Conservation (phyloP, 1,140 invertebrate species). For the Steinernema khuongi region DNA sequence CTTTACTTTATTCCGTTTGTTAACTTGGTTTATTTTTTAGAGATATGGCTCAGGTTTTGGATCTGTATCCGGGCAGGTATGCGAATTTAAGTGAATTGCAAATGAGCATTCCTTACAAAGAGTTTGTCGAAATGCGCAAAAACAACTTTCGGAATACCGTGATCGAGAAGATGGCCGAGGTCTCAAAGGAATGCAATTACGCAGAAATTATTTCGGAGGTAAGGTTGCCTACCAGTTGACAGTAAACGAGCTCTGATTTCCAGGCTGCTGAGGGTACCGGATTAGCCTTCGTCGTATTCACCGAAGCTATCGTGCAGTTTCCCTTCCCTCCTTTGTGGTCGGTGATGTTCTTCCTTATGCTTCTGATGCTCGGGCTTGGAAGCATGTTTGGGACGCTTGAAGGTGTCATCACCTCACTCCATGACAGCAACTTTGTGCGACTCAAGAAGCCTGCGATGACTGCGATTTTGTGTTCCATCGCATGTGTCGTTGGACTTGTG, state of each 20-base stretch:
- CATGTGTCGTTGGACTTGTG: constrained; percentile 76
- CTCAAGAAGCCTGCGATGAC: constrained; percentile 80
- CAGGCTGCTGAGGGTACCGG: constrained; percentile 85
- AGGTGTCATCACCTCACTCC: constrained; percentile 84
- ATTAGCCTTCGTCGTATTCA: constrained; percentile 82
- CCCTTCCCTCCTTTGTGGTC: constrained; percentile 85
- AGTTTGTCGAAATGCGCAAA: constrained; percentile 42
- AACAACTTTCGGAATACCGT: constrained; percentile 38
- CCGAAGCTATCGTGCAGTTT: constrained; percentile 80
- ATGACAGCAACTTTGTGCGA: constrained; percentile 80
- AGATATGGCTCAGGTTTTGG: constrained; percentile 46
- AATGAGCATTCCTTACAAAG: constrained; percentile 42
- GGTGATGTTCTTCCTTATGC: constrained; percentile 84
- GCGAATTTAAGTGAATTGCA: constrained; percentile 43
- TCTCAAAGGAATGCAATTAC: constrained; percentile 45
- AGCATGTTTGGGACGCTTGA: constrained; percentile 79
- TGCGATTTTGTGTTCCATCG: constrained; percentile 73
- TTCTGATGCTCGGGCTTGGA: constrained; percentile 78
- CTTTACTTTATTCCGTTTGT: too few relatives aligned
- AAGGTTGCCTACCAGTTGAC: not conserved
- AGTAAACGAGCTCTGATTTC: not conserved
- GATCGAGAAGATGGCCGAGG: constrained; percentile 43
- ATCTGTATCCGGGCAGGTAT: constrained; percentile 45
- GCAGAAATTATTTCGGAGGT: constrained; percentile 51
- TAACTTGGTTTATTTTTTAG: constrained; percentile 35